These are phyloP conservation scores for Macrophya annulata DNA, from an alignment of 2,888 invertebrate genomes.

Conservation along the genomic window DNA sequence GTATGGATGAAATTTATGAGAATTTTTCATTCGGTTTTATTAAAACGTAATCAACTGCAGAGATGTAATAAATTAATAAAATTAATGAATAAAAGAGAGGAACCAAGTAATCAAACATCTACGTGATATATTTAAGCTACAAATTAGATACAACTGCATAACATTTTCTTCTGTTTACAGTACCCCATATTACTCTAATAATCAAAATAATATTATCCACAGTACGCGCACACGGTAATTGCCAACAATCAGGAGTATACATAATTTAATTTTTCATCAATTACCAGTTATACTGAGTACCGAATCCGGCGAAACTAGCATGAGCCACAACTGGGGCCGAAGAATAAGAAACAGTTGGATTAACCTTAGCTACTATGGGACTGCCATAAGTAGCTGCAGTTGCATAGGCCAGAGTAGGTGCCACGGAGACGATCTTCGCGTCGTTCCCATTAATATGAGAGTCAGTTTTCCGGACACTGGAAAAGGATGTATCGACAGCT, in stretches of 20 bases:
- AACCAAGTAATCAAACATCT: neutral
- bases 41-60: too few relatives aligned
- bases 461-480: slow-evolving; percentile 83
- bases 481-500: slow-evolving; percentile 83
- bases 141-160: slow-evolving; percentile 5
- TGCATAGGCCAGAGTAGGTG: slow-evolving; percentile 62
- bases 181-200: neutral
- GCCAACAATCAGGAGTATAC: slow-evolving; percentile 17
- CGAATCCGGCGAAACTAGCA: slow-evolving; percentile 82
- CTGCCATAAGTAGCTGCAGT: slow-evolving; percentile 61
- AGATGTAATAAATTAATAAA: neutral
- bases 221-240: slow-evolving; percentile 15
- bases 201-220: neutral
- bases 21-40: neutral
- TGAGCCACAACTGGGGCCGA: slow-evolving; percentile 38
- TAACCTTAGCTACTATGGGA: slow-evolving; percentile 11
- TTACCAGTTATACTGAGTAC: slow-evolving; percentile 85
- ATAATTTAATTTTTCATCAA: neutral
- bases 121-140: slow-evolving; percentile 6
- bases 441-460: slow-evolving; percentile 83
- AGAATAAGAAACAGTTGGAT: slow-evolving; percentile 23
- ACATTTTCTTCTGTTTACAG: slow-evolving; percentile 9
- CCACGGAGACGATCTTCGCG: slow-evolving; percentile 66
- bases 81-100: too few relatives aligned
- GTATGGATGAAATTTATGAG: neutral